Base-by-base conservation (phyloP, 1,140 invertebrate species). In the Dolichoris vasculosae region DNA sequence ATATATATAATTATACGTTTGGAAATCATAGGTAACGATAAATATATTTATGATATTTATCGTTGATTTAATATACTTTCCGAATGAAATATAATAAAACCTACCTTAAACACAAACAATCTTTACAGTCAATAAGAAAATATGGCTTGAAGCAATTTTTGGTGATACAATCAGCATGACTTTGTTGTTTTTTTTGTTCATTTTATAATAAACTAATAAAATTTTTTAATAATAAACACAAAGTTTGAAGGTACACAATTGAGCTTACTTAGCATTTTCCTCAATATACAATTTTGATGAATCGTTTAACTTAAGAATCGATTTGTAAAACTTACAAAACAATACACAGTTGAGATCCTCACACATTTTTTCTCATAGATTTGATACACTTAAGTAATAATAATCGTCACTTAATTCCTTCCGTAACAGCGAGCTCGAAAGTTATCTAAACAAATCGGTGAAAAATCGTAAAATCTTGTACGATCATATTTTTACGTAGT, bases 401-500 rank as follows among this genome's bases (percentile, higher is more conserved):
- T 83, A 82, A 82, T 79, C n/a, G 63, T 87, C 76, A 55, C 63
- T 82, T 75, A 84, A 46, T 77, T 85, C 35, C 64, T 86, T 86
- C 38, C 80, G 63, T 23, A 35, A 78, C 48, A 64, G 64, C 63
- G 69, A 87, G 51, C 38, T 77, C 84, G 77, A 43, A 87, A 88
- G 84, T 88, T 82, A 88, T 88, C 81, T 88, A 89, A 88, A 84
- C 85, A 85, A 86, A 78, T 88, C 77, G 85, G 86, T 89, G 73
- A 83, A 78, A 84, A 84, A 86, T 73, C 81, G 69, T 81, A 85
- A 79, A 73, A 71, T 78, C 30, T 78, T 48, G 71, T 64, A 85
- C 69, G 75, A 73, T 79, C 8, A 75, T 87, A 59, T 73, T 78
- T 81, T 78, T 84, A 84, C 64, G 69, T 84, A 78, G 43, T 82